Base-by-base conservation (phyloP, 1,140 invertebrate species). In the Temnothorax curvispinosus region DNA sequence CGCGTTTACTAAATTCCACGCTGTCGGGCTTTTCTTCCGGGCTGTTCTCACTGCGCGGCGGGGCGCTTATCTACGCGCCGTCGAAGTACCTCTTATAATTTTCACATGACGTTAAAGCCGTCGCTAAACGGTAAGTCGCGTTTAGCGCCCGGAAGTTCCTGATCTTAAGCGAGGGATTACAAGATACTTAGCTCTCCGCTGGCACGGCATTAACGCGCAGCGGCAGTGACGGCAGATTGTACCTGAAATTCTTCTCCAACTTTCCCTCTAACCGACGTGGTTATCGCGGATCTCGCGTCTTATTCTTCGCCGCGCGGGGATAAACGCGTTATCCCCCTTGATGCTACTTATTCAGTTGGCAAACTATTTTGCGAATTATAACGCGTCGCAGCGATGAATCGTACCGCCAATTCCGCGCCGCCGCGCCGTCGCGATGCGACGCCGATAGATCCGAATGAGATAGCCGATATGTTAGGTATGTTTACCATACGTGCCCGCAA, bases 111-210 rank as follows among this genome's bases (percentile, higher is more conserved):
- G 67, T 84, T 84, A 84, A 84, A 84, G 54, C 80, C 80, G 54
- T 44, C 54, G 69, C 69, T 74, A 84, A 27, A 84, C 41, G 69
- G 69, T 84, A 84, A 84, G 80, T 84, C 80, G 67, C 80, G 44
- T 84, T 84, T 84, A 84, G 69, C 69, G 27, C 41, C 41, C 80
- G 80, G 69, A 75, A 84, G 69, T 84, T 84, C 69, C n/a, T 75
- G 80, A 84, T 84, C 80, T 84, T 84, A 84, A 75, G 80, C 69
- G 41, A 60, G 44, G 77, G 80, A 84, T 84, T 84, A 84, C 80
- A 84, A 74, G 80, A 75, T 84, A 84, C 80, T 84, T 84, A 84
- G 41, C 69, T 84, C 52, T 60, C 7, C 54, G 67, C 52, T 58
- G 52, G 52, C 52, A 35, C 65, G 65, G 78, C 67, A 74, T 82